Conservation (phyloP, 1,140 invertebrate genomes). For the Drosophila funebris region DNA sequence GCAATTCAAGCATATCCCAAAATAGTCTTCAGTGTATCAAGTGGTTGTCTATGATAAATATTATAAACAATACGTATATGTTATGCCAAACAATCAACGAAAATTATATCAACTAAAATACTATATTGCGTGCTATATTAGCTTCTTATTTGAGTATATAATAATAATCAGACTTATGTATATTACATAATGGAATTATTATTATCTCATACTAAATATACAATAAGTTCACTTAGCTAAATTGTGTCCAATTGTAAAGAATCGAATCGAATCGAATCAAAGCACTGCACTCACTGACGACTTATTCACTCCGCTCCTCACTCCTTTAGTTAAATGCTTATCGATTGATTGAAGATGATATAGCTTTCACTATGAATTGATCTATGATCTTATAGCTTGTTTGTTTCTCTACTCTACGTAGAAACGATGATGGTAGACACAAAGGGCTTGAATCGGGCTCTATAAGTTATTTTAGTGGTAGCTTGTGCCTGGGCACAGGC, state of each 20-base stretch:
- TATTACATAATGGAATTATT: constrained; percentile 32
- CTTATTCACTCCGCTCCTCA: constrained; percentile 16
- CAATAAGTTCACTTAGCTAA: constrained; percentile 63
- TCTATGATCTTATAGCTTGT: constrained; percentile 5
- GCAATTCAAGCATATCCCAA: constrained; percentile 81
- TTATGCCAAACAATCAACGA: constrained; percentile 78
- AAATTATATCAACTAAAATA: constrained; percentile 44
- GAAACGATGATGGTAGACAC: constrained; percentile 12
- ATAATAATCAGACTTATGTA: constrained; percentile 40
- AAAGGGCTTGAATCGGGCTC: constrained; percentile 8
- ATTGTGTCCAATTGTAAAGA: constrained; percentile 70
- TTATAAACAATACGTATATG: constrained; percentile 24
- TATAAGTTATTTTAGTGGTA: constrained; percentile 71
- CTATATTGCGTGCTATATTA: constrained; percentile 76
- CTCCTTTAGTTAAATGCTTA: constrained; percentile 60
- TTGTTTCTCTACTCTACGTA: constrained; percentile 9
- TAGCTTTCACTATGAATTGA: constrained; percentile 3
- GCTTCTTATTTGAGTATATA: constrained; percentile 60
- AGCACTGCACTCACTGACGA: constrained; percentile 33
- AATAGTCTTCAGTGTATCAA: constrained; percentile 75
- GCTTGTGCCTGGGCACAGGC: constrained; percentile 50
- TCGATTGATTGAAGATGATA: neutral
- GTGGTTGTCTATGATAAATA: constrained; percentile 73
- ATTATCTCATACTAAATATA: constrained; percentile 15
- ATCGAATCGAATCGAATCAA: neutral